Conservation (phyloP, 1,140 invertebrate genomes). For the Potamilus streckersoni region DNA sequence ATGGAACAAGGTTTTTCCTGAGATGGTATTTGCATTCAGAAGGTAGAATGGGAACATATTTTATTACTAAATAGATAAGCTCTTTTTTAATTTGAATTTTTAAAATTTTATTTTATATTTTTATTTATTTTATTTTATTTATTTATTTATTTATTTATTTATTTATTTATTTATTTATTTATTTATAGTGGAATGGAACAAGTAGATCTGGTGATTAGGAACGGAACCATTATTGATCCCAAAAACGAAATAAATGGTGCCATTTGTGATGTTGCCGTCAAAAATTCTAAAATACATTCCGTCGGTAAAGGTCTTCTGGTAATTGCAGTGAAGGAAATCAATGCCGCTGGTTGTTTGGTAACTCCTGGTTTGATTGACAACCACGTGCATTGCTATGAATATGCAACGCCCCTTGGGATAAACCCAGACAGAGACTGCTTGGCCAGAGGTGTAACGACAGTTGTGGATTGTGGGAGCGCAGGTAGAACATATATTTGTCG, state of each 20-base stretch:
- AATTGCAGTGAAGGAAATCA: constrained; percentile 28
- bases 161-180: too few species aligned
- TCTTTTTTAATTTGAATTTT: too few species aligned
- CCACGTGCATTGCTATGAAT: constrained; percentile 62
- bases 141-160: too few species aligned
- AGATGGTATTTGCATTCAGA: too few species aligned
- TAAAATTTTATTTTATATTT: too few species aligned
- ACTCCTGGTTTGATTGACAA: constrained; percentile 61
- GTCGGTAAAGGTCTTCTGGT: constrained; percentile 34
- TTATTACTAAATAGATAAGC: too few species aligned
- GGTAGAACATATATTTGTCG: constrained; percentile 36
- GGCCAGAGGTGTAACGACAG: constrained; percentile 58
- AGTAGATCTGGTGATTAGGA: constrained; percentile 46
- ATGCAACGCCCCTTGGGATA: constrained; percentile 59
- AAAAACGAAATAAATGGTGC: constrained; percentile 40
- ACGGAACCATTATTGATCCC: constrained; percentile 57
- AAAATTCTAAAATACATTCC: constrained; percentile 32
- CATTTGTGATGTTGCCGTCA: constrained; percentile 41
- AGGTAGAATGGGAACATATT: too few species aligned
- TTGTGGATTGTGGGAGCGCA: constrained; percentile 60
- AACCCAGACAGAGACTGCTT: constrained; percentile 55
- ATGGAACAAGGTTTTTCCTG: too few species aligned
- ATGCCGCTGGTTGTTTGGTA: constrained; percentile 54
- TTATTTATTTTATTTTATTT: too few species aligned
- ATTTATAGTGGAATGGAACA: neutral